Percentiles rank a stretch among this genome's conserved stretches.
These are phyloP conservation scores for Dasypogon diadema DNA, from an alignment of 2,888 invertebrate genomes.

Conservation along the genomic window DNA sequence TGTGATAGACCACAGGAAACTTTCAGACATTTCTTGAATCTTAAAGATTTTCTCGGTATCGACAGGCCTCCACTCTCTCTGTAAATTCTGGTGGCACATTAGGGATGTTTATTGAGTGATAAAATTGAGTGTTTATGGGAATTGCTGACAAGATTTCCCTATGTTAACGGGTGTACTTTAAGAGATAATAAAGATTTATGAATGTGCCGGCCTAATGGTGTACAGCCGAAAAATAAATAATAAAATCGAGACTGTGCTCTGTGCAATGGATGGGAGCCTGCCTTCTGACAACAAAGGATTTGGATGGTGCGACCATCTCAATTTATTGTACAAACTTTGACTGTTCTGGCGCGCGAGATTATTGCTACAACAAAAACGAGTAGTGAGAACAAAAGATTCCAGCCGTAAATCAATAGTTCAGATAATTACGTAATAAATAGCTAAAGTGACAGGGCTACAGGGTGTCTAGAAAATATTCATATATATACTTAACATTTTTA, in stretches of 20 bases:
- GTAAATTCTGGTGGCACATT: slow-evolving; percentile 50
- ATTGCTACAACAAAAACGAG: background rate
- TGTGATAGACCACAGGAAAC: slow-evolving; percentile 49
- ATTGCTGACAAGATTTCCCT: slow-evolving; percentile 55
- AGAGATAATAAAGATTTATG: slow-evolving; percentile 51
- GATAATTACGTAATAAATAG: background rate
- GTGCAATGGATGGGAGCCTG: background rate
- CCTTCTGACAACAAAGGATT: background rate
- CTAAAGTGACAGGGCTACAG: background rate
- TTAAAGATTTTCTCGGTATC: slow-evolving; percentile 44
- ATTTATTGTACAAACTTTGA: slow-evolving; percentile 24
- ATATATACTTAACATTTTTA: too few relatives aligned
- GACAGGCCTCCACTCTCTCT: slow-evolving; percentile 10
- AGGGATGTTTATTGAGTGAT: slow-evolving; percentile 56
- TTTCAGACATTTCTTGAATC: slow-evolving; percentile 45
- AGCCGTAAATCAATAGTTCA: background rate
- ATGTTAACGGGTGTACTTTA: slow-evolving; percentile 38
- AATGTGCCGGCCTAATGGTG: background rate
- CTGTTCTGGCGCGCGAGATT: background rate
- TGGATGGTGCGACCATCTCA: slow-evolving; percentile 1
- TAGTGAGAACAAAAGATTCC: too few relatives aligned
- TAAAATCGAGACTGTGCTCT: slow-evolving; percentile 12
- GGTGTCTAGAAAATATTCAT: too few relatives aligned
- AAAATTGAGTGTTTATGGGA: slow-evolving; percentile 56
- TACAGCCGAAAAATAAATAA: slow-evolving; percentile 24